Conservation (phyloP, 2,888 invertebrate genomes). For the Synergus itoensis region DNA sequence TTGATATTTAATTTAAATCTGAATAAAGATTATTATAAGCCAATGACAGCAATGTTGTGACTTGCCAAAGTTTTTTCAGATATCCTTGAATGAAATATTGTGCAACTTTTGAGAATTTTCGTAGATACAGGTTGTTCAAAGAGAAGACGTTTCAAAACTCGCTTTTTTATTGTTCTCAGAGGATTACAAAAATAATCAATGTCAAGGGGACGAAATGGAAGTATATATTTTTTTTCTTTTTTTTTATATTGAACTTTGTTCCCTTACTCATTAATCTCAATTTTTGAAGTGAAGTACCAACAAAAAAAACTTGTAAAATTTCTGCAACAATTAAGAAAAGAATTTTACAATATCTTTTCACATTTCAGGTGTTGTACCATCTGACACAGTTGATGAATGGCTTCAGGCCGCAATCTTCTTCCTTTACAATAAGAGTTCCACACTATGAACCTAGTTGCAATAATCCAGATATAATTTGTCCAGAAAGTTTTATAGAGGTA, state of each 20-base stretch:
- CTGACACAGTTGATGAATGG: slow-evolving; percentile 72
- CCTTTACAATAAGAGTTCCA: slow-evolving; percentile 62
- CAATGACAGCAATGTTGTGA: background rate
- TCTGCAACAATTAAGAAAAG: too few species aligned
- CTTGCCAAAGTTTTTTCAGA: slow-evolving; percentile 1
- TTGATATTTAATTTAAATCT: background rate
- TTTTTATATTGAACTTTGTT: too few species aligned
- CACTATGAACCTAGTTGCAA: slow-evolving; percentile 58
- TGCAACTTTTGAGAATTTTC: background rate
- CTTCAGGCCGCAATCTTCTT: slow-evolving; percentile 67
- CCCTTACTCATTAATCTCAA: too few species aligned
- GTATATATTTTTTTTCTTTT: too few species aligned
- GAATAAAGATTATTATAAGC: background rate
- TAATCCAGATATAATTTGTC: slow-evolving; percentile 62
- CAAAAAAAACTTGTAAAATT: too few species aligned
- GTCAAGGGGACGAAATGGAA: too few species aligned
- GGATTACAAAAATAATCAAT: too few species aligned
- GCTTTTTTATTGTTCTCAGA: too few species aligned
- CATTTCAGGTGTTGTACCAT: slow-evolving; percentile 72
- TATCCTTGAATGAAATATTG: slow-evolving; percentile 5
- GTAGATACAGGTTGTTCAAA: background rate
- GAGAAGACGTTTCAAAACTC: background rate
- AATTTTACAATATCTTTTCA: background rate
- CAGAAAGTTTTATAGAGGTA: slow-evolving; percentile 68
- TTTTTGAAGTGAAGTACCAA: too few species aligned